Evolutionary conservation across 2,113 vertebrate species (phyloP), one percentile per base, ranked within the genome.

Genomic region (Sminthopsis crassicaudata): DNA sequence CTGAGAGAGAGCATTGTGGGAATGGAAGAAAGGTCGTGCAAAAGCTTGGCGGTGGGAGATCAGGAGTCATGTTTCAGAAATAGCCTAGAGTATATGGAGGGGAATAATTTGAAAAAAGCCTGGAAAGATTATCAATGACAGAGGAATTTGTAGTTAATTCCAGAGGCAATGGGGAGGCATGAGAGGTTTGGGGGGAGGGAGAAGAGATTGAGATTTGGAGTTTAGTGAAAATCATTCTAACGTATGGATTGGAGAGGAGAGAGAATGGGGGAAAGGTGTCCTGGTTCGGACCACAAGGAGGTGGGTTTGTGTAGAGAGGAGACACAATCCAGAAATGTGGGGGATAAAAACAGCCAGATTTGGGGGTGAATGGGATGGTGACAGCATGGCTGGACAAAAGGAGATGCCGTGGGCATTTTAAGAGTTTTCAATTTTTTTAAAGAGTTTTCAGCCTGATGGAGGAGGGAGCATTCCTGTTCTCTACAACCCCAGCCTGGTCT

Each of bases 401-500:
- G 60, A 4, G 30, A 76, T 16, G 30, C 60, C 60, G 7, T 30
- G 36, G 5, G n/a, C 36, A 19, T 1, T 76, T 76, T n/a, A n/a
- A 26, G 55, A 57, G 60, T n/a, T n/a, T n/a, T n/a, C n/a, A n/a
- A n/a, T n/a, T n/a, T n/a, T n/a, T n/a, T n/a, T n/a, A n/a, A 30
- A 76, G 67, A 76, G 14, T 36, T 76, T 36, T 25, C 36, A 76
- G 67, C 12, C 67, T 76, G 67, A 76, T n/a, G 67, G n/a, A 84
- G 67, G 67, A 42, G 60, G 36, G 36, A 36, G n/a, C 22, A 5
- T 42, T 22, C n/a, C 67, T 84, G 67, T 42, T n/a, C 67, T 84
- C 6, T 0, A 30, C 12, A 36, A 67, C 5, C 14, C 36, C 19
- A 0, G 16, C 0, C 8, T 42, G 19, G 67, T n/a, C 7, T 8